phyloP scores from a whole-genome alignment of 2,797 vertebrate species.

The Poliocrania exsul region DNA sequence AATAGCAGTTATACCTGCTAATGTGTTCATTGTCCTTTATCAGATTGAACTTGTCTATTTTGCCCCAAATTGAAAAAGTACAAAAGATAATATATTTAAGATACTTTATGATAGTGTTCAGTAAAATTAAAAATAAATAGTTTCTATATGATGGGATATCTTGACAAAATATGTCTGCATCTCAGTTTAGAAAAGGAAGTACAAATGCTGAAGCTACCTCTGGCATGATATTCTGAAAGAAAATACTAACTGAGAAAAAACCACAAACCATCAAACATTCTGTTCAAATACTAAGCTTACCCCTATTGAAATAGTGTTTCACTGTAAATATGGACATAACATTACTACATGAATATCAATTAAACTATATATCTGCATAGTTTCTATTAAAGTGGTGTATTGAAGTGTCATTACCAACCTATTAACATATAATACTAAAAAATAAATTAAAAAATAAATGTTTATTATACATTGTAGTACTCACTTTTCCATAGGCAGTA shows the following conservation, averaged over 20 bases:
- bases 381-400: neutral
- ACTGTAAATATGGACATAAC: neutral
- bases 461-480: neutral
- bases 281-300: neutral
- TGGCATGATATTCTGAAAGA: neutral
- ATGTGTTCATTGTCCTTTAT: neutral
- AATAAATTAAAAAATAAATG: neutral
- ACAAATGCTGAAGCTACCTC: neutral
- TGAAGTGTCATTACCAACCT: neutral
- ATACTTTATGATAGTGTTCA: neutral
- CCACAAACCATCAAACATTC: neutral
- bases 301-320: neutral
- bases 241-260: neutral
- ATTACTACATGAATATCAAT: neutral
- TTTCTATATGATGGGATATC: neutral
- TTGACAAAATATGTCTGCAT: neutral
- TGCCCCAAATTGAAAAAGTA: neutral
- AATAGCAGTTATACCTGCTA: neutral
- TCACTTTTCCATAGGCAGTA: neutral
- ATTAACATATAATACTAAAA: neutral
- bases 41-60: neutral
- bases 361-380: neutral
- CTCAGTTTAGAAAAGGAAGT: neutral
- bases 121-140: neutral
- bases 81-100: neutral